Conservation (phyloP, 2,888 invertebrate species). For the Hyposoter dolosus region DNA sequence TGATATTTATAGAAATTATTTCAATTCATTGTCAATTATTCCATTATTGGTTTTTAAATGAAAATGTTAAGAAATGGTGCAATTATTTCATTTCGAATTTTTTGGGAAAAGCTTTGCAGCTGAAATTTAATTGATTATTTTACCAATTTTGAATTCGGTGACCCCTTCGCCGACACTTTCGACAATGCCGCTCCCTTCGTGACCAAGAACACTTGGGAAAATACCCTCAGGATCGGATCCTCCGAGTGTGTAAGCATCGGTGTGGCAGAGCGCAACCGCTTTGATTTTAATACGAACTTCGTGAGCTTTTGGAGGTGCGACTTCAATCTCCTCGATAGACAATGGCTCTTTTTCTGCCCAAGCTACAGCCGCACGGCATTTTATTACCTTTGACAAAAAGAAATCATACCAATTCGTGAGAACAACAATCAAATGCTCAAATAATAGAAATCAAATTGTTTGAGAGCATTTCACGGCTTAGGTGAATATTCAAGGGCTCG, state of each 20-base stretch:
- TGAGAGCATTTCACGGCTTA: background rate
- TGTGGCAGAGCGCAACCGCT: conserved; percentile 95
- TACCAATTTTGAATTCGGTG: conserved; percentile 92
- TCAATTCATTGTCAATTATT: too few species aligned
- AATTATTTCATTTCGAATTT: background rate
- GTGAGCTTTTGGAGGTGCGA: conserved; percentile 96
- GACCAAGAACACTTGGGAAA: conserved; percentile 97
- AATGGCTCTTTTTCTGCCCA: conserved; percentile 97
- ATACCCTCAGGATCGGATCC: conserved; percentile 96
- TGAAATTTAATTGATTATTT: conserved; percentile 15
- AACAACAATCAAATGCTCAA: background rate
- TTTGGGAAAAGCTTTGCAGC: background rate
- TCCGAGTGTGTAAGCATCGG: conserved; percentile 95
- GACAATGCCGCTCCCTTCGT: conserved; percentile 98
- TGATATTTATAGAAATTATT: too few species aligned
- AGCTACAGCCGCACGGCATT: conserved; percentile 97
- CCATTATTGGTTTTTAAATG: background rate
- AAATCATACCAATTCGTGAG: conserved; percentile 43
- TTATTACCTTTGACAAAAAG: conserved; percentile 88
- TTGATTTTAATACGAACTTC: conserved; percentile 95
- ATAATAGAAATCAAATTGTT: background rate
- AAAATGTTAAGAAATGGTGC: background rate
- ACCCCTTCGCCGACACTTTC: conserved; percentile 98
- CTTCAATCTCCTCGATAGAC: conserved; percentile 95
- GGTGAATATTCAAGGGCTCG: background rate